Evolutionary conservation across 2,888 invertebrate species (phyloP), one percentile per base, ranked within the genome.

Genomic region (Villa cingulata): DNA sequence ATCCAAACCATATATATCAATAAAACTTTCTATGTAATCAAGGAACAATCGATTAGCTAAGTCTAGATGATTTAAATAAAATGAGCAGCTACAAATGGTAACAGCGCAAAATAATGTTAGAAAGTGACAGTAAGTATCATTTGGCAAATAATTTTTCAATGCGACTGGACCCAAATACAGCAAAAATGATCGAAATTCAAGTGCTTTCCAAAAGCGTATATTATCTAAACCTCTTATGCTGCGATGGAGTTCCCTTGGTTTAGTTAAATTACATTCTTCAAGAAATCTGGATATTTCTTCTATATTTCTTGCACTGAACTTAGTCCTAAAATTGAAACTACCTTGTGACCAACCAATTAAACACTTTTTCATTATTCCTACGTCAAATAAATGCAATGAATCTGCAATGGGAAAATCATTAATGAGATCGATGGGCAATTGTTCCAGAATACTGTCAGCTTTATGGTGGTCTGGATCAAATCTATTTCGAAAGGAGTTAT

Each of bases 141-240:
- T 1, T 9, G 32, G 15, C n/a, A 54, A 39, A 29, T 48, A 41
- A n/a, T 54, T 37, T 43, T 50, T 48, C 14, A 56, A 41, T 20
- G 54, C 52, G 1, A 56, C 41, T 14, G 55, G 46, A 34, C 55
- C 53, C 2, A 51, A 32, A 37, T 57, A 56, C 18, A 49, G 43
- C 16, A 57, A 37, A 50, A 57, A 56, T 15, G 45, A 42, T 17
- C 55, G 48, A 45, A 36, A 56, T 51, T 58, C 57, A 7, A 51
- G 48, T 10, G 48, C 57, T 46, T 58, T 58, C 57, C 58, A 58
- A 45, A 36, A 37, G 4, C 10, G 19, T 10, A 48, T 20, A 2
- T 14, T 16, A 29, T 49, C 37, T 2, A 49, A 12, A 12, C 14
- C 17, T 34, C 45, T 45, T 4, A 27, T 39, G 19, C 2, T 19